Percentiles rank a stretch among this genome's conserved stretches.
phyloP scores from a whole-genome alignment of 2,888 invertebrate genomes.

The Selenia dentaria region DNA sequence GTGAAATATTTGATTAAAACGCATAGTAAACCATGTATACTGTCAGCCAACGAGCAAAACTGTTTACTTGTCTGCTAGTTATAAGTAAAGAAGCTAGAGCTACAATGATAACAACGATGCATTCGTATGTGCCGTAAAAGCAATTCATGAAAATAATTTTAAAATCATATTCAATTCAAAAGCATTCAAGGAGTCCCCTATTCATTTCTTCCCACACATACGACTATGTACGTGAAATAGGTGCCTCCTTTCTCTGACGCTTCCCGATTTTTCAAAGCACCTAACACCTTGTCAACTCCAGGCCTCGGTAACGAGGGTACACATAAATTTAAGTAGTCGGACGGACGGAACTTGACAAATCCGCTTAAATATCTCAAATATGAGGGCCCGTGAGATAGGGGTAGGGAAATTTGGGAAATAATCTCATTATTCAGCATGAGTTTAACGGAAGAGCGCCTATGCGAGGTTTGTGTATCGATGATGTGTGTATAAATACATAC shows the following conservation, averaged over 20 bases:
- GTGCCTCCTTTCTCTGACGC: slow-evolving; percentile 12
- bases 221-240: not conserved
- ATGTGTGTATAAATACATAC: slow-evolving; percentile 2
- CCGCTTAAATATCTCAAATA: slow-evolving; percentile 68
- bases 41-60: no score
- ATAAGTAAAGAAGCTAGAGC: no score
- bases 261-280: slow-evolving; percentile 42
- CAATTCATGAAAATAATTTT: not conserved
- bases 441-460: slow-evolving; percentile 9
- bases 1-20: no score
- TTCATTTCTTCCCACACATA: not conserved
- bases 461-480: slow-evolving; percentile 64
- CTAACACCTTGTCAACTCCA: slow-evolving; percentile 56
- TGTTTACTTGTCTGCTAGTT: no score
- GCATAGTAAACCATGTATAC: no score
- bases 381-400: slow-evolving; percentile 45
- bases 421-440: slow-evolving; percentile 47
- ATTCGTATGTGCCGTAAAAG: no score
- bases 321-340: slow-evolving; percentile 57
- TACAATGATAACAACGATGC: no score
- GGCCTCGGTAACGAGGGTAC: slow-evolving; percentile 58
- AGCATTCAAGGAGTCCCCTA: not conserved
- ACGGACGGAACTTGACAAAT: slow-evolving; percentile 64
- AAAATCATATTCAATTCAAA: not conserved
- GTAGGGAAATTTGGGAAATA: slow-evolving; percentile 52